Conservation (phyloP, 2,113 vertebrate genomes). For the Prionailurus bengalensis region DNA sequence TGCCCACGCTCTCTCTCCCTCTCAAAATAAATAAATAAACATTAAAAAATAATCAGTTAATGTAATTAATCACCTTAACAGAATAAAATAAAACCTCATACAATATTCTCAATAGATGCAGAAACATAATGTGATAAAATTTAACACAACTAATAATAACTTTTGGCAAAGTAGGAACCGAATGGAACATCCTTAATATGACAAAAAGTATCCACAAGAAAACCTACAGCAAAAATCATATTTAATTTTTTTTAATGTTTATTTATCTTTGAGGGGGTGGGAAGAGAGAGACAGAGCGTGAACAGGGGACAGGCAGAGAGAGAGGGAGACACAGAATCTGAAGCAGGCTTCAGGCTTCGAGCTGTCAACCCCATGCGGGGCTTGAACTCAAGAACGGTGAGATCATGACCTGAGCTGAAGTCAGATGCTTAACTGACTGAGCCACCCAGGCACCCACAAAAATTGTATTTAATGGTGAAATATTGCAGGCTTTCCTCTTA, state of each 20-base stretch:
- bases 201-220: background rate
- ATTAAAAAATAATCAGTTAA: background rate
- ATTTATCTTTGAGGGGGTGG: too few relatives aligned
- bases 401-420: too few relatives aligned
- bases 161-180: background rate
- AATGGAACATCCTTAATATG: background rate
- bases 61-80: slow-evolving; percentile 30
- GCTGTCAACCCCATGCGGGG: too few relatives aligned
- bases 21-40: too few relatives aligned
- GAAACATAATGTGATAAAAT: slow-evolving; percentile 44
- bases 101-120: slow-evolving; percentile 28
- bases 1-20: too few relatives aligned
- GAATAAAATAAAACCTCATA: slow-evolving; percentile 49
- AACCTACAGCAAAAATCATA: background rate
- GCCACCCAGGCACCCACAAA: background rate
- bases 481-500: background rate
- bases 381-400: too few relatives aligned
- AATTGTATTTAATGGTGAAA: background rate
- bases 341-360: too few relatives aligned
- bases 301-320: too few relatives aligned
- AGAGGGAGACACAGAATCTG: too few relatives aligned
- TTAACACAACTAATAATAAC: slow-evolving; percentile 1
- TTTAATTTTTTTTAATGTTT: background rate
- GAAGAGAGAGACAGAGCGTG: too few relatives aligned
- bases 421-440: too few relatives aligned